Conservation (phyloP, 2,797 vertebrate species). For the Erethizon dorsatum region DNA sequence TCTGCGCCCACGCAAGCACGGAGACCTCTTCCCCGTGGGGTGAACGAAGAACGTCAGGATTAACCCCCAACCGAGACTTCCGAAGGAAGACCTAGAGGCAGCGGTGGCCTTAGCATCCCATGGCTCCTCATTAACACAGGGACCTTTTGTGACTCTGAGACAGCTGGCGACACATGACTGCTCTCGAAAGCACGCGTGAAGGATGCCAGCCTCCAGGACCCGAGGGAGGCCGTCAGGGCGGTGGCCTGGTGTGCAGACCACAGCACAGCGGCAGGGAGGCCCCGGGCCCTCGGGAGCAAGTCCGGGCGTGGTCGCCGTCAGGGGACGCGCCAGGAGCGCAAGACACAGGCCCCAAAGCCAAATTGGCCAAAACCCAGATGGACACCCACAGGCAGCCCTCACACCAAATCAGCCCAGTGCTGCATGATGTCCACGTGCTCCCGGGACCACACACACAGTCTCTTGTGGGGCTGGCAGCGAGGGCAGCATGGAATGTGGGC, state of each 20-base stretch:
- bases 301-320: no score
- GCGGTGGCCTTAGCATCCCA: neutral
- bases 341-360: neutral
- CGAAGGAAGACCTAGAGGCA: neutral
- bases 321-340: neutral
- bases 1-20: neutral
- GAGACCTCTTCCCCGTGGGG: neutral
- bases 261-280: neutral
- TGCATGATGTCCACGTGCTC: fast-evolving
- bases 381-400: neutral
- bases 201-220: neutral
- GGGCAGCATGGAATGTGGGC: neutral
- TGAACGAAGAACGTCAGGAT: constrained; percentile 59
- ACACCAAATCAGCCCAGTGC: fast-evolving
- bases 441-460: fast-evolving
- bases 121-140: neutral
- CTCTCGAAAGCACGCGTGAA: neutral
- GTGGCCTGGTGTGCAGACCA: neutral
- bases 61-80: constrained; percentile 38
- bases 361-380: neutral
- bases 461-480: neutral
- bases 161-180: neutral
- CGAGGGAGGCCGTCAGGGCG: neutral
- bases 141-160: neutral
- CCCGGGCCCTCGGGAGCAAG: neutral